phyloP scores from a whole-genome alignment of 2,888 invertebrate genomes.

The Lypha dubia region DNA sequence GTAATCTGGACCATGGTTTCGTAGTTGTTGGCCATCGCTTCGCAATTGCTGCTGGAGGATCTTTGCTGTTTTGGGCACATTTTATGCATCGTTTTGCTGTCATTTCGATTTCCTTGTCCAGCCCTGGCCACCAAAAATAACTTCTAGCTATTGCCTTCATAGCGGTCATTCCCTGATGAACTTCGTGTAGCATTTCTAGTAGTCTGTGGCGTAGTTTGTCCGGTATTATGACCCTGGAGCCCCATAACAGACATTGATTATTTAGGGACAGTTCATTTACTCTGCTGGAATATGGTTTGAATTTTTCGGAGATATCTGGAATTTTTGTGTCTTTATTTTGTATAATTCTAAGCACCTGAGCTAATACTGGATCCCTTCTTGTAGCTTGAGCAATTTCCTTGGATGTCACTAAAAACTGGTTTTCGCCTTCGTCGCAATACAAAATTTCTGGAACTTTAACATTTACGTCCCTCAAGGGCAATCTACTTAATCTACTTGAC shows the following conservation, averaged over 20 bases:
- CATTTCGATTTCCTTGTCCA: conserved; percentile 50
- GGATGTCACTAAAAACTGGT: conserved; percentile 43
- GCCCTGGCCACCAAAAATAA: conserved; percentile 64
- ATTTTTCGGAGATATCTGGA: conserved; percentile 41
- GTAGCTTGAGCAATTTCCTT: conserved; percentile 36
- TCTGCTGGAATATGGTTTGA: conserved; percentile 36
- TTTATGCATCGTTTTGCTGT: conserved; percentile 35
- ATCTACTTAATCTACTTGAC: conserved; percentile 53
- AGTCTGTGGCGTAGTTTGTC: background rate
- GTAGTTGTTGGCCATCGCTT: conserved; percentile 47
- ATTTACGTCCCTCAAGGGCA: conserved; percentile 3
- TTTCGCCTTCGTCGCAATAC: conserved; percentile 37
- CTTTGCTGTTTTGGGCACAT: conserved; percentile 46
- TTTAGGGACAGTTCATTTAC: conserved; percentile 42
- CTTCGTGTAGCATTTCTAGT: conserved; percentile 33
- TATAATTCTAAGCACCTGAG: conserved; percentile 21
- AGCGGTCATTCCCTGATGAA: conserved; percentile 48
- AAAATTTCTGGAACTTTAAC: conserved; percentile 25
- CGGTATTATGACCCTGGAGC: conserved; percentile 35
- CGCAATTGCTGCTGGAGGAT: conserved; percentile 31
- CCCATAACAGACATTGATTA: conserved; percentile 45
- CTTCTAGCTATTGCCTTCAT: conserved; percentile 57
- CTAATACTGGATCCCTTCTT: conserved; percentile 17
- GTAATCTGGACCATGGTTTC: background rate
- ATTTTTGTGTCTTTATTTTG: conserved; percentile 20